These are phyloP conservation scores for Ispidina picta DNA, from an alignment of 2,797 vertebrate genomes.

Conservation along the genomic window DNA sequence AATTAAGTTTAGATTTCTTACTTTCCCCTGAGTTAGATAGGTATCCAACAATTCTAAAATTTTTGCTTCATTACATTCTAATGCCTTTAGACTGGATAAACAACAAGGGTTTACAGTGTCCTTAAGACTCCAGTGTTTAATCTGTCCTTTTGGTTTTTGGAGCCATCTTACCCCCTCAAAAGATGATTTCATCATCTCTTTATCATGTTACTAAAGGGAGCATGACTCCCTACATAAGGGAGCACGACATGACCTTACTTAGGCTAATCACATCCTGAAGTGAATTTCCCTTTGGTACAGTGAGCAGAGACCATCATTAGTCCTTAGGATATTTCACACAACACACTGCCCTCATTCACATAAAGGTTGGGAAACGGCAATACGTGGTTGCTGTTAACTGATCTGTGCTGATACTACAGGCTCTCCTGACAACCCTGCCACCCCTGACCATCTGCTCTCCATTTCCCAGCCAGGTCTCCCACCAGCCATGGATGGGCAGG, in stretches of 20 bases:
- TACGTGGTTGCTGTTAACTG: neutral
- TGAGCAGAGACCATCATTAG: neutral
- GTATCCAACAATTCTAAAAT: neutral
- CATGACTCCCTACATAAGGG: neutral
- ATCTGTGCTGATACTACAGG: neutral
- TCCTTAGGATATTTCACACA: neutral
- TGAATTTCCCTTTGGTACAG: neutral
- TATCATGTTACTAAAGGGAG: neutral
- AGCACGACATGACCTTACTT: neutral
- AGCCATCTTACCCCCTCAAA: neutral
- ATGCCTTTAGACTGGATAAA: neutral
- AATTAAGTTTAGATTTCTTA: neutral
- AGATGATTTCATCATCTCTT: neutral
- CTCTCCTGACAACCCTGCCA: rapidly evolving
- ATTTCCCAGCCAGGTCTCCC: neutral
- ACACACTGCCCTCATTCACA: neutral
- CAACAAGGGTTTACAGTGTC: neutral
- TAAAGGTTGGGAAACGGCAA: neutral
- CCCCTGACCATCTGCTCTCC: neutral
- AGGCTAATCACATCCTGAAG: neutral
- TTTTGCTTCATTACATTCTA: neutral
- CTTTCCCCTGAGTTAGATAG: neutral
- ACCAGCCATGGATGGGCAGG: neutral
- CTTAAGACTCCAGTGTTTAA: neutral
- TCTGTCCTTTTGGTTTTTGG: neutral